A percentile compares a stretch with the other conserved stretches of the same genome.
Evolutionary conservation across 2,797 vertebrate species (phyloP).

Genomic region (Furcifer pardalis): DNA sequence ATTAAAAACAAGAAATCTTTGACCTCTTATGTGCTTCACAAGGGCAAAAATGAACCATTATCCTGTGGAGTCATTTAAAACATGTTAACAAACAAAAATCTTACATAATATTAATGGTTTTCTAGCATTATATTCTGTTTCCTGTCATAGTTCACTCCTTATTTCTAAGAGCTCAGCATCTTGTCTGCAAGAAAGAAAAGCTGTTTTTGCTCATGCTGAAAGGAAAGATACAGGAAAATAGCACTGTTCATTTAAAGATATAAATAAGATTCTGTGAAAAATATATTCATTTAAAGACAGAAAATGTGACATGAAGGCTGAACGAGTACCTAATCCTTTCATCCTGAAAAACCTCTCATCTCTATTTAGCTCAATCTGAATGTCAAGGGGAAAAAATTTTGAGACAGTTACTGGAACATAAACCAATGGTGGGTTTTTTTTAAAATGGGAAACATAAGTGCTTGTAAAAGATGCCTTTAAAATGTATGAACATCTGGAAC

Average conservation of each 20-base stretch:
- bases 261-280: conserved; percentile 6
- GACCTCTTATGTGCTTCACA: too few species aligned
- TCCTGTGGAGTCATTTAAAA: background rate
- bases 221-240: conserved; percentile 5
- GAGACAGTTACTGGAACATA: conserved; percentile 60
- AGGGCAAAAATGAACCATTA: too few species aligned
- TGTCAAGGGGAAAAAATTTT: conserved; percentile 48
- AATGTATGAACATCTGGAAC: conserved; percentile 72
- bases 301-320: background rate
- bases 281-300: conserved; percentile 33
- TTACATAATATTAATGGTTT: background rate
- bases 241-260: conserved; percentile 10
- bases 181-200: background rate
- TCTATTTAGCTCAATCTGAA: conserved; percentile 47
- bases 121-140: background rate
- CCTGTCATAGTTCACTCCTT: background rate
- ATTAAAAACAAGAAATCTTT: background rate
- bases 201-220: background rate
- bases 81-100: background rate
- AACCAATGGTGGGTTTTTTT: conserved; percentile 53
- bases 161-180: background rate
- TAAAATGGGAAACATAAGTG: conserved; percentile 62
- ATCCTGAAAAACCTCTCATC: conserved; percentile 62
- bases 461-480: conserved; percentile 65
- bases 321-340: conserved; percentile 25